Evolutionary conservation across 2,113 vertebrate genomes (phyloP).

Genomic region (Salvator merianae): DNA sequence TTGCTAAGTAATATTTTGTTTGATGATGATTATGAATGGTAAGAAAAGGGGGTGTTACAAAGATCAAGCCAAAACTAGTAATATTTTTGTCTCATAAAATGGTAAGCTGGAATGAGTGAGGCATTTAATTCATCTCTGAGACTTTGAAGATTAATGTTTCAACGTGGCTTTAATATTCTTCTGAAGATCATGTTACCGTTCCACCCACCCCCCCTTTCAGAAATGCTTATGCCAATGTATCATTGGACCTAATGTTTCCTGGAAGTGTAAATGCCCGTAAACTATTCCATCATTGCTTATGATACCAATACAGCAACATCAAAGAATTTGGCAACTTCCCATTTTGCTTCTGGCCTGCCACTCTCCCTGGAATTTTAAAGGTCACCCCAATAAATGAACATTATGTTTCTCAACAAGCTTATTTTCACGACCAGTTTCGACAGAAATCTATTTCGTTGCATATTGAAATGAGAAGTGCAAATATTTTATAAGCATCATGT

Average conservation of each 20-base stretch:
- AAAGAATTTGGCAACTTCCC: neutral
- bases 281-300: neutral
- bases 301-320: neutral
- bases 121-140: slow-evolving; percentile 15
- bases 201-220: neutral
- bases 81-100: slow-evolving; percentile 41
- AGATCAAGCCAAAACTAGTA: slow-evolving; percentile 43
- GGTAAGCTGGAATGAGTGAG: slow-evolving; percentile 12
- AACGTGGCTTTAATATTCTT: slow-evolving; percentile 1
- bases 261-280: neutral
- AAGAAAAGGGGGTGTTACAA: slow-evolving; percentile 17
- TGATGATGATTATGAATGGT: slow-evolving; percentile 26
- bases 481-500: slow-evolving; percentile 18
- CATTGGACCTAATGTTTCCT: neutral
- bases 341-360: neutral
- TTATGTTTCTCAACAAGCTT: neutral
- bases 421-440: slow-evolving; percentile 15
- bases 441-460: neutral
- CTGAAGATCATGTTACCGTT: neutral
- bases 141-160: slow-evolving; percentile 44
- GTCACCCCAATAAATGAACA: neutral
- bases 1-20: slow-evolving; percentile 12
- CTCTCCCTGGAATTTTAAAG: rapidly evolving
- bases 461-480: neutral
- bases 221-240: rapidly evolving